Percentiles rank a stretch among this genome's conserved stretches.
These are phyloP conservation scores for Bilobella aurantiaca DNA, from an alignment of 1,140 invertebrate species.

Conservation along the genomic window DNA sequence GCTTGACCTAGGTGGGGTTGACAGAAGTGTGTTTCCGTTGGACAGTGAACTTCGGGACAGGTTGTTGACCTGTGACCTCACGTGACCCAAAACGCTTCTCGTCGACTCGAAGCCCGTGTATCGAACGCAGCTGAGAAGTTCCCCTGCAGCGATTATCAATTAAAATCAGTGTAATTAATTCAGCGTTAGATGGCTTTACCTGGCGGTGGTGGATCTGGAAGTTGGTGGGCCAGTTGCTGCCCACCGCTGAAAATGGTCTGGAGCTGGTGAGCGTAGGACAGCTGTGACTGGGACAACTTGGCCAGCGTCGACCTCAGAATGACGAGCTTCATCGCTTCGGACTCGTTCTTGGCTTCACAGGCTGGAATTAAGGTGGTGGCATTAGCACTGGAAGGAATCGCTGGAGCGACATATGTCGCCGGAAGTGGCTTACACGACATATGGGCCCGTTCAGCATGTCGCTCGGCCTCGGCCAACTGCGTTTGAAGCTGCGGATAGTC, in stretches of 20 bases:
- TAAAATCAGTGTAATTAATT: neutral
- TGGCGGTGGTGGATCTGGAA: constrained; percentile 46
- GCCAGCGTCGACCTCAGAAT: constrained; percentile 45
- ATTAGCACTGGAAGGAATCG: too few species aligned
- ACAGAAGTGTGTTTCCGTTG: neutral
- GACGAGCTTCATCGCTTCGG: constrained; percentile 49
- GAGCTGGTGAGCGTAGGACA: constrained; percentile 44
- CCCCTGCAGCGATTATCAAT: neutral
- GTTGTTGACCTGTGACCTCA: constrained; percentile 38
- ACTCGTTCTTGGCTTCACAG: constrained; percentile 44
- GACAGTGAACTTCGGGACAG: neutral
- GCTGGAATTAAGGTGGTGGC: too few species aligned
- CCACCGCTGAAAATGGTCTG: constrained; percentile 46
- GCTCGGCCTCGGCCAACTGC: constrained; percentile 43
- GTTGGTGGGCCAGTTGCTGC: constrained; percentile 41
- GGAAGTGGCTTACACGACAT: constrained; percentile 47
- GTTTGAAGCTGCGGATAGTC: constrained; percentile 39
- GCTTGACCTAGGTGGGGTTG: constrained; percentile 8
- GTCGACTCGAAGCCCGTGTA: constrained; percentile 39
- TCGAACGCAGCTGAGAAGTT: constrained; percentile 22
- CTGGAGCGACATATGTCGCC: too few species aligned
- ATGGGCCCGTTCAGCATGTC: constrained; percentile 44
- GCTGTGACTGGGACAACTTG: constrained; percentile 45
- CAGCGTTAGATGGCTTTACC: constrained; percentile 3
- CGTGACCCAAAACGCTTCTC: constrained; percentile 39